Percentiles rank a stretch among this genome's conserved stretches.
phyloP scores from a whole-genome alignment of 2,113 vertebrate species.

The Apaloderma vittatum region DNA sequence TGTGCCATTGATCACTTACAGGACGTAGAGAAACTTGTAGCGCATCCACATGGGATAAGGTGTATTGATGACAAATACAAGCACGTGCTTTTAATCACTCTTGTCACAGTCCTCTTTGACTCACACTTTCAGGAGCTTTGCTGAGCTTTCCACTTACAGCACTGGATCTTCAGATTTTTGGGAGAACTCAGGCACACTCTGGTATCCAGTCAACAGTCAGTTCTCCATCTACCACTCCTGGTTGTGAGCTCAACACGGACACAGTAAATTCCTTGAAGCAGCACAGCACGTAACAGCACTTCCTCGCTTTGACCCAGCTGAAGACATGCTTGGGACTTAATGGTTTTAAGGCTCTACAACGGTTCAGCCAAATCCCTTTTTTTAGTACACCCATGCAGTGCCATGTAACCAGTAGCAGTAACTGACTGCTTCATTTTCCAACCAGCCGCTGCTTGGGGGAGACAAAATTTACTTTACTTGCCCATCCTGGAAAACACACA shows the following conservation, averaged over 20 bases:
- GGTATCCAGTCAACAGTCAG: neutral
- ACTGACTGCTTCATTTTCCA: neutral
- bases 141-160: neutral
- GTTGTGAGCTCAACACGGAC: neutral
- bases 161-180: neutral
- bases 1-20: neutral
- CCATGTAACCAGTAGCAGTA: neutral
- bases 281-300: neutral
- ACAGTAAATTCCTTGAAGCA: neutral
- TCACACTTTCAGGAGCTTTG: neutral
- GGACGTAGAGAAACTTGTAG: neutral
- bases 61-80: neutral
- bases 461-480: neutral
- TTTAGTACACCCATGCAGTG: neutral
- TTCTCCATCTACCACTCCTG: neutral
- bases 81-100: neutral
- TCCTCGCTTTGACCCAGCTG: neutral
- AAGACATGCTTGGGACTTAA: neutral
- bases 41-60: accelerated
- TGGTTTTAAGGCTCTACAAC: neutral
- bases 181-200: neutral
- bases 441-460: neutral
- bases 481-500: neutral
- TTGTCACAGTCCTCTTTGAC: neutral
- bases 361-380: neutral